A percentile compares a stretch with the other conserved stretches of the same genome.
Conservation (phyloP, 2,113 vertebrate genomes). For the Engystomops pustulosus region DNA sequence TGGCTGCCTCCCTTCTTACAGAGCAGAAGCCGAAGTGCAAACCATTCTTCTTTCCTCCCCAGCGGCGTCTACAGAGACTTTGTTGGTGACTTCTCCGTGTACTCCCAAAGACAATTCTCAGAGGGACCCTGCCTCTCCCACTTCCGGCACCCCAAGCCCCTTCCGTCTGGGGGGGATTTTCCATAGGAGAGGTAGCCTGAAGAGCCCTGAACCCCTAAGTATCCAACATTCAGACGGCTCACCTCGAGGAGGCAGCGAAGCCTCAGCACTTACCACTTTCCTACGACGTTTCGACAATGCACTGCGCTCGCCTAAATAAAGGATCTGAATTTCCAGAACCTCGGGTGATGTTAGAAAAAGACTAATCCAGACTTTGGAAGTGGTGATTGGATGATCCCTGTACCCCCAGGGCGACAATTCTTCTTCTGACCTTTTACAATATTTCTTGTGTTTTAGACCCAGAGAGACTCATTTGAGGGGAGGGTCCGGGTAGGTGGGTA, state of each 20-base stretch:
- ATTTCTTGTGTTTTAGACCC: not conserved
- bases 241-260: conserved; percentile 4
- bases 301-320: conserved; percentile 31
- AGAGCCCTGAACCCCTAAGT: not conserved
- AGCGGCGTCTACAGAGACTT: not conserved
- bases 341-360: too few species aligned
- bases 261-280: conserved; percentile 34
- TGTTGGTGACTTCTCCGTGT: not conserved
- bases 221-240: not conserved
- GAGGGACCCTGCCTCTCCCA: not conserved
- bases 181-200: not conserved
- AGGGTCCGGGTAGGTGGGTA: not conserved
- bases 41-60: not conserved
- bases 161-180: conserved; percentile 31
- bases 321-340: too few species aligned
- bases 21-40: not conserved
- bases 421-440: too few species aligned
- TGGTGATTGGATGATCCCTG: too few species aligned
- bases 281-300: conserved; percentile 27
- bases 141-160: not conserved
- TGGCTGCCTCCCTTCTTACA: not conserved
- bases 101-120: conserved; percentile 15
- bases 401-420: not conserved
- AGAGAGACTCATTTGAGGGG: not conserved
- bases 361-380: not conserved